Percentiles rank a stretch among this genome's conserved stretches.
phyloP scores from a whole-genome alignment of 2,113 vertebrate genomes.

The Microcebus jonahi region DNA sequence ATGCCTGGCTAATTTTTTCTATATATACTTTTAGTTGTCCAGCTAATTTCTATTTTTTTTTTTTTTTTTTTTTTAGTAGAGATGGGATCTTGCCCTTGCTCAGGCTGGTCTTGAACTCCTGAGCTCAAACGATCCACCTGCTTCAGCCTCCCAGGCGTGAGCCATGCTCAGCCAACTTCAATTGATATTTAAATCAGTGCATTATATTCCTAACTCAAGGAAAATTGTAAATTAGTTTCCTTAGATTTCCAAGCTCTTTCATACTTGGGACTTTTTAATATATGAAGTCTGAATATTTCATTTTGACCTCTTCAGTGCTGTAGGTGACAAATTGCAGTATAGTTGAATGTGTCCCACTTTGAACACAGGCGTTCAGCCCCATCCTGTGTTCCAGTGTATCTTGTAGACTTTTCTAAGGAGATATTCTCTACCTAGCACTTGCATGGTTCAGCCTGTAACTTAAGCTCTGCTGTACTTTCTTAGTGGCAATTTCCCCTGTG shows the following conservation, averaged over 20 bases:
- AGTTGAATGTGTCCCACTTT: neutral
- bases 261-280: neutral
- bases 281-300: neutral
- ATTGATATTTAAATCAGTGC: neutral
- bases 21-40: too few relatives aligned
- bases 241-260: neutral
- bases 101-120: too few relatives aligned
- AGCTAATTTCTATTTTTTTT: too few relatives aligned
- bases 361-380: neutral
- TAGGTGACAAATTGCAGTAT: neutral
- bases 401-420: neutral
- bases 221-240: neutral
- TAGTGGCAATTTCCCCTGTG: neutral
- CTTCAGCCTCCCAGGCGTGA: too few relatives aligned
- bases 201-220: neutral
- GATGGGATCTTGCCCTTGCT: too few relatives aligned
- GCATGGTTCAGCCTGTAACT: neutral
- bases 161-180: neutral
- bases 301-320: neutral
- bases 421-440: neutral
- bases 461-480: neutral
- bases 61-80: too few relatives aligned
- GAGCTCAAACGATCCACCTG: too few relatives aligned
- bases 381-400: neutral
- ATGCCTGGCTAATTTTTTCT: too few relatives aligned